Base-by-base conservation (phyloP, 2,888 invertebrate genomes). In the Agrilus biguttatus region DNA sequence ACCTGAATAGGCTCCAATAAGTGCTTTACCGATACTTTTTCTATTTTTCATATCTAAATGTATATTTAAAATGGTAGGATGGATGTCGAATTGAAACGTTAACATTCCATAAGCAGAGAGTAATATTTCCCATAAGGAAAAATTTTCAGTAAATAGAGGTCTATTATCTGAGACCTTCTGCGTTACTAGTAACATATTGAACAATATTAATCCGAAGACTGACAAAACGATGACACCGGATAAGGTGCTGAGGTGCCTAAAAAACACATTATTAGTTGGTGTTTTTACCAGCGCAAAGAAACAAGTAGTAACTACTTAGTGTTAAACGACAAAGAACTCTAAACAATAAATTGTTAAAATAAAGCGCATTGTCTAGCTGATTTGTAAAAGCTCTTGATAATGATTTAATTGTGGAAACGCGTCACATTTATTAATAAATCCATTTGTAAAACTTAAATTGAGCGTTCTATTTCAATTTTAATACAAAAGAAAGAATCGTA, bases 31-130 rank as follows among this genome's bases (percentile, higher is more conserved):
- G 49, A 92, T 79, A 54, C 82, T 76, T 2, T 72, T 66, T 49
- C 85, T 83, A 48, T 83, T 74, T 48, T 75, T 75, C 92, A 93
- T 93, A 61, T 93, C 92, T 48, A 90, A 84, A 68, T 92, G 92
- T 40, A 93, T 80, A 0, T 91, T 92, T 49, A 92, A 74, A 55
- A 93, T 73, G 57, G 82, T 78, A 1, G 87, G 86, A 66, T 87
- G 86, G 43, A 88, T 79, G 59, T 88, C 86, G 53, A 85, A 86
- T 65, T 81, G 81, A 55, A 81, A 82, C 2, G 78, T 74, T 42
- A 81, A 63, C 34, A 81, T 74, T 37, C 80, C 80, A 49, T 80
- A 82, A 1, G 78, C 77, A 21, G 70, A 70, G 1, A 80, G 63
- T 28, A 80, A 63, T 51, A 73, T 71, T 45, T 72, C 61, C 43